phyloP scores from a whole-genome alignment of 2,888 invertebrate genomes.

The Mechanitis mazaeus region DNA sequence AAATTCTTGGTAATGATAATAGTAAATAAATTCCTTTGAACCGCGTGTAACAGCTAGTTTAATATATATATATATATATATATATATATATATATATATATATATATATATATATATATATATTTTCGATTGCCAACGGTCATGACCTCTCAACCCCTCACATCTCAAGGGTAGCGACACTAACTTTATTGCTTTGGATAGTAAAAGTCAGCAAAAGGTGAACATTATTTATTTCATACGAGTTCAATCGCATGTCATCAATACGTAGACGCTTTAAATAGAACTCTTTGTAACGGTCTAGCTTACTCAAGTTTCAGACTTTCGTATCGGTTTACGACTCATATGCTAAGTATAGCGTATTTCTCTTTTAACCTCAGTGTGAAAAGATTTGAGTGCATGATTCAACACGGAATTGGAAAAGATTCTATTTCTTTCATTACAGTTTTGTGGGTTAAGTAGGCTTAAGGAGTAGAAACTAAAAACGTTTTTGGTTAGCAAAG shows the following conservation, averaged over 20 bases:
- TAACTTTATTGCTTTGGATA: constrained; percentile 10
- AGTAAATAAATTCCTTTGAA: no score
- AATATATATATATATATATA: background rate
- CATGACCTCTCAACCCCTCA: constrained; percentile 6
- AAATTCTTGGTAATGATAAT: no score
- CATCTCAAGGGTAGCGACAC: background rate
- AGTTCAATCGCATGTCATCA: constrained; percentile 15
- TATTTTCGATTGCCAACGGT: background rate
- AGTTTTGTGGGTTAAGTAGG: background rate
- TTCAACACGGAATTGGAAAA: constrained; percentile 3
- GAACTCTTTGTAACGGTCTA: constrained; percentile 21
- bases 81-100: background rate
- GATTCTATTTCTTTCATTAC: background rate
- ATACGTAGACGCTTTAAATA: constrained; percentile 21
- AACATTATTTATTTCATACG: background rate
- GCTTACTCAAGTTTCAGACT: constrained; percentile 28
- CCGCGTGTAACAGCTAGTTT: no score
- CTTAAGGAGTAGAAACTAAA: background rate
- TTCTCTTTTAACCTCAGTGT: constrained; percentile 14
- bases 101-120: background rate
- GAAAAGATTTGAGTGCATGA: constrained; percentile 12
- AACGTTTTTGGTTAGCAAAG: no score
- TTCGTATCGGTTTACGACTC: constrained; percentile 27
- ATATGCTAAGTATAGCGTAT: constrained; percentile 27
- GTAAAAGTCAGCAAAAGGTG: background rate